Conservation (phyloP, 2,888 invertebrate genomes). For the Eledona agricola region DNA sequence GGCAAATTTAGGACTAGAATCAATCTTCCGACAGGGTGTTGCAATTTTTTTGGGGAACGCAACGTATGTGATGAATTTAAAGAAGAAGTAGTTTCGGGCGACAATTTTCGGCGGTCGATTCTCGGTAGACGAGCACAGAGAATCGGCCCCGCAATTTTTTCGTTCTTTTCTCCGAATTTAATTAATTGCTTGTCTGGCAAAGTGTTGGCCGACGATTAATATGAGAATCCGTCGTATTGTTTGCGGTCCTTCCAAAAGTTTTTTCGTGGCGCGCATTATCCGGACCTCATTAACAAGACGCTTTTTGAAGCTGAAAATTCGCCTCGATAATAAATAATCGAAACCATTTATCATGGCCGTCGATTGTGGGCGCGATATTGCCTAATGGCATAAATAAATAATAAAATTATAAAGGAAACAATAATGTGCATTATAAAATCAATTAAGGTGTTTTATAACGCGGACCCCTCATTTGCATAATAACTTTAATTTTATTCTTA, state of each 20-base stretch:
- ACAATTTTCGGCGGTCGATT: too few relatives aligned
- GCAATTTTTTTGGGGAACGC: too few relatives aligned
- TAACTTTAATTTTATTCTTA: conserved; percentile 41
- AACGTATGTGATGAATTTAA: too few relatives aligned
- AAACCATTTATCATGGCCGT: conserved; percentile 30
- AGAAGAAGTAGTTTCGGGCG: too few relatives aligned
- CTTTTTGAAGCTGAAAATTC: conserved; percentile 26
- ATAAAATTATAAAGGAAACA: conserved; percentile 36
- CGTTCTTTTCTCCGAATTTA: conserved; percentile 21
- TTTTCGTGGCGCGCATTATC: conserved; percentile 34
- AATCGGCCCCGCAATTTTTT: too few relatives aligned
- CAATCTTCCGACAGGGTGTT: too few relatives aligned
- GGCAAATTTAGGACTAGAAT: too few relatives aligned
- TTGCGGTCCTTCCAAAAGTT: conserved; percentile 25
- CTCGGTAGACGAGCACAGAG: too few relatives aligned
- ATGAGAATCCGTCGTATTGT: conserved; percentile 30
- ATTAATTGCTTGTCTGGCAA: conserved; percentile 26
- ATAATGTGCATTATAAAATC: conserved; percentile 39
- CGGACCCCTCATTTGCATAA: conserved; percentile 35
- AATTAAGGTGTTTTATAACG: conserved; percentile 40
- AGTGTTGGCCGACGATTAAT: conserved; percentile 28
- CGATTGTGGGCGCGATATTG: conserved; percentile 32
- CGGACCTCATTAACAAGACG: conserved; percentile 28
- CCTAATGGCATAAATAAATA: conserved; percentile 38
- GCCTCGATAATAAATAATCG: conserved; percentile 23